phyloP scores from a whole-genome alignment of 1,140 invertebrate species.

The Conus betulinus region DNA sequence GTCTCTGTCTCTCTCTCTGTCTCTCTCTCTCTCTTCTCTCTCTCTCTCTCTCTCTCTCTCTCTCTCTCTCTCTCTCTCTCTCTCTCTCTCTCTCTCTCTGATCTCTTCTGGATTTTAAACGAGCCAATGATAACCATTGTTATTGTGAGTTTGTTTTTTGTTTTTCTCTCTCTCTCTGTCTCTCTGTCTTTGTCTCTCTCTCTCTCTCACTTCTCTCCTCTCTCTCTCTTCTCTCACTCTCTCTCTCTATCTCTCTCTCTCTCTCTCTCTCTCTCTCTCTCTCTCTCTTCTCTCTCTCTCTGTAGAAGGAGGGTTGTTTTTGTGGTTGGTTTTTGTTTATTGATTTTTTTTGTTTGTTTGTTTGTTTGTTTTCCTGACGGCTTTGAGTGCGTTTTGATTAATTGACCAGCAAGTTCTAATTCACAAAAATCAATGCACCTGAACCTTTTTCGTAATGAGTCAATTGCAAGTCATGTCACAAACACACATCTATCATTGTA shows the following conservation, averaged over 20 bases:
- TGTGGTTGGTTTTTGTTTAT: too few species aligned
- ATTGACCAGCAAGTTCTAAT: too few species aligned
- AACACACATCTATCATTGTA: too few species aligned
- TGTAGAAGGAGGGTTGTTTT: too few species aligned
- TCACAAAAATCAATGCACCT: too few species aligned
- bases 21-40: background rate
- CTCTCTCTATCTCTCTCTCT: too few species aligned
- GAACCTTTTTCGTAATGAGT: too few species aligned
- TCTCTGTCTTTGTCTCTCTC: background rate
- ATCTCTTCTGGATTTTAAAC: conserved; percentile 78
- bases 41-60: background rate
- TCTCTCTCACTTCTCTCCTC: background rate
- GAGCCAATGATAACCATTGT: conserved; percentile 81
- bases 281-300: background rate
- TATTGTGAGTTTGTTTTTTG: conserved; percentile 77
- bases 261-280: background rate
- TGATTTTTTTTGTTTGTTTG: too few species aligned
- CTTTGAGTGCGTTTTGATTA: too few species aligned
- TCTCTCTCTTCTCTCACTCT: too few species aligned
- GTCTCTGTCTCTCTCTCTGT: background rate
- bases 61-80: background rate
- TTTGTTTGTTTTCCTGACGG: too few species aligned
- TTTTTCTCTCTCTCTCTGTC: background rate
- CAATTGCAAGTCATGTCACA: too few species aligned
- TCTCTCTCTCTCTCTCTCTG: background rate